Percentiles rank a stretch among this genome's conserved stretches.
Conservation (phyloP, 2,797 vertebrate species). For the Macropus fuliginosus region DNA sequence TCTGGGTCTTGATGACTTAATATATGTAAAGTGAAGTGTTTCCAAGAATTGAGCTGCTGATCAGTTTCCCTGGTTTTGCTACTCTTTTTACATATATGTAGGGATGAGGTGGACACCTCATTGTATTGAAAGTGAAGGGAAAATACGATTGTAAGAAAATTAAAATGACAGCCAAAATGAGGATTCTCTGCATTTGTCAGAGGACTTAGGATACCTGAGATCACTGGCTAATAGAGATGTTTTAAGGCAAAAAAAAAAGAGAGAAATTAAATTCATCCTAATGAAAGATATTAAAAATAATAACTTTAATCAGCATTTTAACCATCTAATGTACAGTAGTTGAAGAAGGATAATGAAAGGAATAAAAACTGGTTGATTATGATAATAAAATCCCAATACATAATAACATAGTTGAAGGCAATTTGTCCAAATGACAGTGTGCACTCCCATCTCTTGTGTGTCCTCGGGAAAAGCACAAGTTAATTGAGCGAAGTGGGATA, state of each 20-base stretch:
- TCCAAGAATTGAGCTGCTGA: constrained; percentile 4
- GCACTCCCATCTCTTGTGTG: constrained; percentile 17
- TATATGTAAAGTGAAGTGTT: constrained; percentile 28
- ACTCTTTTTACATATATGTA: not conserved
- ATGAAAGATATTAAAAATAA: constrained; percentile 43
- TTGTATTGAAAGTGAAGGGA: constrained; percentile 16
- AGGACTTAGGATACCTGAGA: constrained; percentile 48
- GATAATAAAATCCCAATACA: not conserved
- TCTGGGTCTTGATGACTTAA: constrained; percentile 12
- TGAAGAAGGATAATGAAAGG: constrained; percentile 42
- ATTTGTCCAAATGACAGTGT: constrained; percentile 29
- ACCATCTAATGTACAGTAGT: not conserved
- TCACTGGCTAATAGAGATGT: not conserved
- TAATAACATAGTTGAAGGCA: constrained; percentile 30
- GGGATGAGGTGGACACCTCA: not conserved
- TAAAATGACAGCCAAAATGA: constrained; percentile 8
- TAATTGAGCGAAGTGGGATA: constrained; percentile 25
- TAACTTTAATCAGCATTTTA: constrained; percentile 30
- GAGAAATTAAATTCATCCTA: constrained; percentile 27
- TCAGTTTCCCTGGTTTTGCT: constrained; percentile 20
- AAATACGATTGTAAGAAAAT: constrained; percentile 33
- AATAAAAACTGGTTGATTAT: constrained; percentile 33
- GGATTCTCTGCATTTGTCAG: constrained; percentile 13
- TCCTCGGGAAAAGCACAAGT: constrained; percentile 34
- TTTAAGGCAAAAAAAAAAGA: not conserved